Percentiles rank a stretch among this genome's conserved stretches.
Conservation (phyloP, 2,113 vertebrate species). For the Daubentonia madagascariensis region DNA sequence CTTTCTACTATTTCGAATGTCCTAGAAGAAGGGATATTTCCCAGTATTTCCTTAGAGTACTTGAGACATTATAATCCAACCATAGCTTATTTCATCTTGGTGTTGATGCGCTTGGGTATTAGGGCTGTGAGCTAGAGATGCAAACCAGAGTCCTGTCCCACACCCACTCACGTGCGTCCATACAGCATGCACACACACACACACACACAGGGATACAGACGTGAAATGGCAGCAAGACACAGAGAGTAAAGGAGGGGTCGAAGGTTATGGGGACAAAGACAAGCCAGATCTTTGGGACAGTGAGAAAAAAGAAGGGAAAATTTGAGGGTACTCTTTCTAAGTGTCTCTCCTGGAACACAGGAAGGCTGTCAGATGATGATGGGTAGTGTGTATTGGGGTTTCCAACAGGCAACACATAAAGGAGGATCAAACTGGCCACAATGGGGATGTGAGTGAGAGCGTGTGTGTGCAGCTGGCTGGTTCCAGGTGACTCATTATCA, state of each 20-base stretch:
- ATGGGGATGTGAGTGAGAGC: neutral
- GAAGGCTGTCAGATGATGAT: neutral
- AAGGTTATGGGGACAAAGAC: slow-evolving; percentile 13
- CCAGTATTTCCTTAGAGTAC: neutral
- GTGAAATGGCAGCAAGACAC: slow-evolving; percentile 46
- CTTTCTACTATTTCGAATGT: neutral
- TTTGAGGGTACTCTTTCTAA: neutral
- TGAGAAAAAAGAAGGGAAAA: neutral
- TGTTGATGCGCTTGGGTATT: neutral
- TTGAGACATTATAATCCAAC: too few relatives aligned
- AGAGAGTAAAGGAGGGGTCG: slow-evolving; percentile 45
- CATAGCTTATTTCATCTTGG: neutral
- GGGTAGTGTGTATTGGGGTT: neutral
- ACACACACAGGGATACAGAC: slow-evolving; percentile 44
- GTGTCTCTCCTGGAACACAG: neutral
- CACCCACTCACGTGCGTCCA: slow-evolving; percentile 62
- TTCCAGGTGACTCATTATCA: neutral
- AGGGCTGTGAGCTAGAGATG: slow-evolving; percentile 8
- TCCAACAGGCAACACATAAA: too few relatives aligned
- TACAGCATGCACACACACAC: slow-evolving; percentile 76
- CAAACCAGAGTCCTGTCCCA: slow-evolving; percentile 42
- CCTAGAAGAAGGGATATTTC: neutral
- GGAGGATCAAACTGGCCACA: neutral
- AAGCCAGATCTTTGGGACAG: neutral
- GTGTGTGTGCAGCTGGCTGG: too few relatives aligned